A percentile compares a stretch with the other conserved stretches of the same genome.
phyloP scores from a whole-genome alignment of 2,888 invertebrate genomes.

The Tipula vernalis region DNA sequence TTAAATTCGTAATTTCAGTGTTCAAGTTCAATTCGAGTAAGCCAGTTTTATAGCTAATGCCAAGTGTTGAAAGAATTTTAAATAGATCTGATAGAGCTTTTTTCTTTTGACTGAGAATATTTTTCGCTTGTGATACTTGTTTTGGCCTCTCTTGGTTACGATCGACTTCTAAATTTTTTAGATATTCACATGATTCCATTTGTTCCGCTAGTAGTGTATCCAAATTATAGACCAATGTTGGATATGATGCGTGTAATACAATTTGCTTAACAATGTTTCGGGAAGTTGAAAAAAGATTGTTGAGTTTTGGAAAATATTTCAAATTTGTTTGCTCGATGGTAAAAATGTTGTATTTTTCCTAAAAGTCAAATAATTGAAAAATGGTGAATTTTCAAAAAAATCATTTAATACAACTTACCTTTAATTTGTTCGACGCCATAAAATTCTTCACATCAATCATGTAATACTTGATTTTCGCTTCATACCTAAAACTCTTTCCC shows the following conservation, averaged over 20 bases:
- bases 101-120: conserved; percentile 72
- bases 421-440: conserved; percentile 24
- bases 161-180: conserved; percentile 49
- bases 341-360: neutral
- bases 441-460: conserved; percentile 31
- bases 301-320: conserved; percentile 24
- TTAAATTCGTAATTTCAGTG: conserved; percentile 46
- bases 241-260: conserved; percentile 44
- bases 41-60: conserved; percentile 73
- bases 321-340: neutral
- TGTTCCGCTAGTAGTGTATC: conserved; percentile 53
- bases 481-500: conserved; percentile 28
- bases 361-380: neutral
- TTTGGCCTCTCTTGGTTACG: conserved; percentile 44
- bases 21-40: conserved; percentile 44
- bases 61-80: conserved; percentile 58
- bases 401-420: conserved; percentile 12
- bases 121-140: conserved; percentile 67
- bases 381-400: neutral
- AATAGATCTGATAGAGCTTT: conserved; percentile 78
- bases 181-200: conserved; percentile 52
- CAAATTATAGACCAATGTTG: conserved; percentile 45
- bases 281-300: conserved; percentile 46
- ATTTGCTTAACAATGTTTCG: conserved; percentile 51
- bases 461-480: conserved; percentile 26